Percentiles rank a stretch among this genome's conserved stretches.
phyloP scores from a whole-genome alignment of 1,140 invertebrate species.

The Diachasmimorpha longicaudata region DNA sequence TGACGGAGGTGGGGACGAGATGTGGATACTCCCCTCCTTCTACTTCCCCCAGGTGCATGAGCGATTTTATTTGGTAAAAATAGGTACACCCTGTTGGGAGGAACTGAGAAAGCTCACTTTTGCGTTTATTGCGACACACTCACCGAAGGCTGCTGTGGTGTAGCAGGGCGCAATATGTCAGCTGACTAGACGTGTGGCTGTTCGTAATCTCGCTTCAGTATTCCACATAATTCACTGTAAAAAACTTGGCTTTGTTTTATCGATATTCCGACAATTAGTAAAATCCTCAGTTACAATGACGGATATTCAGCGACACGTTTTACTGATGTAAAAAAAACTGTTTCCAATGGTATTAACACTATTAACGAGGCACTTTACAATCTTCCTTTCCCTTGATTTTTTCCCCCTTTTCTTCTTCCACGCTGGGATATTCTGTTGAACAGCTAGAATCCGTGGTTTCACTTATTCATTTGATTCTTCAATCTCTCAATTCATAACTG shows the following conservation, averaged over 20 bases:
- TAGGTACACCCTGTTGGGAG: conserved; percentile 17
- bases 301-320: not conserved
- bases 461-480: not conserved
- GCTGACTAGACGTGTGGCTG: conserved; percentile 62
- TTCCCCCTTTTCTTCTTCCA: conserved; percentile 2
- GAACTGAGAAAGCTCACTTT: conserved; percentile 13
- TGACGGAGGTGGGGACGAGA: not conserved
- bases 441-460: not conserved
- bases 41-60: not conserved
- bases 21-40: not conserved
- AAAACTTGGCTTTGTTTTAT: conserved; percentile 33
- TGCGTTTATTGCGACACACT: conserved; percentile 34
- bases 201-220: conserved; percentile 55
- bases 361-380: conserved; percentile 9
- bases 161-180: conserved; percentile 64
- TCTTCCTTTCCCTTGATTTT: conserved; percentile 5
- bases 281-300: not conserved
- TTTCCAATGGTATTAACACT: conserved; percentile 20
- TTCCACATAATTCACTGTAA: conserved; percentile 58
- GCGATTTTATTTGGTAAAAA: conserved; percentile 25
- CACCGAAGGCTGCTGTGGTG: conserved; percentile 61
- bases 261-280: conserved; percentile 14
- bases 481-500: not conserved
- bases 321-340: not conserved
- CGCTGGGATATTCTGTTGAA: not conserved